Percentiles rank a stretch among this genome's conserved stretches.
These are phyloP conservation scores for Augochlora pura DNA, from an alignment of 1,140 invertebrate species.

Conservation along the genomic window DNA sequence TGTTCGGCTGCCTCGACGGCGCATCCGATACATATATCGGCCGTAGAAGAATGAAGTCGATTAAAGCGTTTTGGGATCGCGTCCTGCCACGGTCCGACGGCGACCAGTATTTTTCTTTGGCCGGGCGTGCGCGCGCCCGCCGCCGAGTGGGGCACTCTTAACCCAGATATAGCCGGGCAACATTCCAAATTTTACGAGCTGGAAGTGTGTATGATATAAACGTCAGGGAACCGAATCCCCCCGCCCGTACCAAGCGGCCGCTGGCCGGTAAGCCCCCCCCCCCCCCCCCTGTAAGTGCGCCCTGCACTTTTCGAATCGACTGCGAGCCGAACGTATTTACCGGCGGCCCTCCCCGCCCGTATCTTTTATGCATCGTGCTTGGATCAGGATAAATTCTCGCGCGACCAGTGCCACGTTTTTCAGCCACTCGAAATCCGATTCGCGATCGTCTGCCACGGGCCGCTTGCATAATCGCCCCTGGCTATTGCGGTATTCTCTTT, in stretches of 20 bases:
- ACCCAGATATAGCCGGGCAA: slow-evolving; percentile 57
- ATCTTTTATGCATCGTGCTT: slow-evolving; percentile 30
- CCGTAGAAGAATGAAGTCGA: slow-evolving; percentile 38
- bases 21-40: not conserved
- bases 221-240: not conserved
- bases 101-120: slow-evolving; percentile 43
- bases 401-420: not conserved
- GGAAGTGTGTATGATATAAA: slow-evolving; percentile 42
- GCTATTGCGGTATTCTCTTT: no score
- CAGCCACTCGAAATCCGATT: not conserved
- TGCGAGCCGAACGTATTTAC: slow-evolving; percentile 1
- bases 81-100: slow-evolving; percentile 33
- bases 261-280: not conserved
- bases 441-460: not conserved
- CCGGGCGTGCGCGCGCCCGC: no score
- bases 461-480: not conserved
- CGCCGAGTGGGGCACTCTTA: slow-evolving; percentile 49
- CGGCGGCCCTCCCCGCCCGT: no score
- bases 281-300: not conserved
- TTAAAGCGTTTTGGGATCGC: slow-evolving; percentile 28
- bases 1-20: not conserved
- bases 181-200: slow-evolving; percentile 61
- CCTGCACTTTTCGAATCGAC: slow-evolving; percentile 26
- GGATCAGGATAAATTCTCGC: slow-evolving; percentile 12
- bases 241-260: no score